Evolutionary conservation across 2,888 invertebrate species (phyloP), one percentile per base, ranked within the genome.

Genomic region (Tetheella fluctuosa): DNA sequence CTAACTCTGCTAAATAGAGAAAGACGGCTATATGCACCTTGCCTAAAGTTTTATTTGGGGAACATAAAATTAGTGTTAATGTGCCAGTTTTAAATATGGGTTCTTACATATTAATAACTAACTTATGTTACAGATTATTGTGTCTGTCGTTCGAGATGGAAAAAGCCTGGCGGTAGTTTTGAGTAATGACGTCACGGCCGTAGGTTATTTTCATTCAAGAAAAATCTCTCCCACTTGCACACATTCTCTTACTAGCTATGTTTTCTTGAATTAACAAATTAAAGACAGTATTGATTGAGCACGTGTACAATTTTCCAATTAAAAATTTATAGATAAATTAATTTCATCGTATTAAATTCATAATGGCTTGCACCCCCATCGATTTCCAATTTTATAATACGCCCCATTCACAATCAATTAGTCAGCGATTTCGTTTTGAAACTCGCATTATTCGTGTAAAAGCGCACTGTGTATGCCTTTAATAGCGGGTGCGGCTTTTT

Each of bases 321-420:
- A 63, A 62, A 63, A 57, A 20, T 57, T 39, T 59, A 61, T 63
- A 69, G 69, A 69, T 67, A 57, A 67, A 67, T 60, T 71, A 69
- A 70, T 73, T 71, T 63, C 62, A 64, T 67, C 68, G 62, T 65
- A 76, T 74, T 69, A 71, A 70, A 71, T 69, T 65, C 69, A 75
- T 71, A 64, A 69, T 59, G 63, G 62, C 59, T 13, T 20, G 73
- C 79, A 77, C 83, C 86, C 34, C 86, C 80, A 84, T 86, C 78
- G 85, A 74, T 83, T 75, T 81, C 74, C 79, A 82, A 84, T 84
- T 80, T 80, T 84, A 84, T 84, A 85, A 82, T 82, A 73, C 72
- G 59, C 61, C 65, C 79, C 75, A 85, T 89, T 85, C 84, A 87
- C 76, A 86, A 86, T 90, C 88, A 90, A 91, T 91, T 91, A 91